A percentile compares a stretch with the other conserved stretches of the same genome.
phyloP scores from a whole-genome alignment of 2,797 vertebrate genomes.

The Arctocebus calabarensis region DNA sequence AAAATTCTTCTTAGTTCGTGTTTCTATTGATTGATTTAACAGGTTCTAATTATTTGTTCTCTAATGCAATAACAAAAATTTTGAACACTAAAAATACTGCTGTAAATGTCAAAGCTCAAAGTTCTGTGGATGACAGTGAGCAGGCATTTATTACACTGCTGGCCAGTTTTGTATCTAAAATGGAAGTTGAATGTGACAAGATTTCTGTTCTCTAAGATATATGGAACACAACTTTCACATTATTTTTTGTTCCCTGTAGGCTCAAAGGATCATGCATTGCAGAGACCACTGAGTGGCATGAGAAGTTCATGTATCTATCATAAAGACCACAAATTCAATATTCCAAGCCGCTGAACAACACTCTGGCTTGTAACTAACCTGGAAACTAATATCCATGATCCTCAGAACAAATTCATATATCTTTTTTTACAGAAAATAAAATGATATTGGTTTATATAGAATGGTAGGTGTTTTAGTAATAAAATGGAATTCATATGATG shows the following conservation, averaged over 20 bases:
- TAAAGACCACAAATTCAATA: neutral
- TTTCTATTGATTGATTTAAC: neutral
- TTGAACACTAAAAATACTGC: neutral
- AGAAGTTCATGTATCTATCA: neutral
- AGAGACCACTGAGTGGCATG: neutral
- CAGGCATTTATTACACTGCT: neutral
- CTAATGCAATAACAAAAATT: neutral
- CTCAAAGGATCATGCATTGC: neutral
- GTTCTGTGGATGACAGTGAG: neutral
- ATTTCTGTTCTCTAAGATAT: slow-evolving; percentile 20
- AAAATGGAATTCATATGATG: neutral
- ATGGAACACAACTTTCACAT: neutral
- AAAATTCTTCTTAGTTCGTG: slow-evolving; percentile 28
- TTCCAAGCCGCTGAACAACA: neutral
- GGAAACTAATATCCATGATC: neutral
- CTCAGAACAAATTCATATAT: neutral
- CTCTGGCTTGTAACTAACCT: neutral
- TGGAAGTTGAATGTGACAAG: neutral
- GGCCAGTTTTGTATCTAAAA: neutral
- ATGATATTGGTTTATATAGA: neutral
- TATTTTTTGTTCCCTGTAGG: neutral
- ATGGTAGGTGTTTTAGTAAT: neutral
- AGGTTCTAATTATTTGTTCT: neutral
- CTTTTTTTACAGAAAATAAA: slow-evolving; percentile 10
- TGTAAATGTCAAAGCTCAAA: neutral